These are phyloP conservation scores for Eupithecia subfuscata DNA, from an alignment of 2,888 invertebrate genomes.

Conservation along the genomic window DNA sequence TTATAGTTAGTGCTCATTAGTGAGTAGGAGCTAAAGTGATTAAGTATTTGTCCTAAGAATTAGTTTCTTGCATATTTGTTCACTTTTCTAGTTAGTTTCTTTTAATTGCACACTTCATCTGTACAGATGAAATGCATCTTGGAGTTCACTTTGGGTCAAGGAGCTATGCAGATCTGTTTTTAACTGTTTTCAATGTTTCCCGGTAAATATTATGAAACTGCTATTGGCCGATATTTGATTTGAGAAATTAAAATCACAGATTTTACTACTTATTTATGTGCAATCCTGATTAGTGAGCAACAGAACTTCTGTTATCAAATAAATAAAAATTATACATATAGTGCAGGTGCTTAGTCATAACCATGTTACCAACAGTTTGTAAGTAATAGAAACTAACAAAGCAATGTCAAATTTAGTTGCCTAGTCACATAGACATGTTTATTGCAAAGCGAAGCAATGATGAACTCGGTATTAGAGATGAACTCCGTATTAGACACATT, in stretches of 20 bases:
- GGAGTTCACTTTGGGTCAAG: neutral
- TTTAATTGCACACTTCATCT: neutral
- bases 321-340: slow-evolving; percentile 28
- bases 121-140: neutral
- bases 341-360: slow-evolving; percentile 16
- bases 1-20: neutral
- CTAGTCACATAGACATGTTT: slow-evolving; percentile 22
- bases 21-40: neutral
- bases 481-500: slow-evolving; percentile 24
- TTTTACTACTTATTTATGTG: neutral
- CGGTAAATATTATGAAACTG: neutral
- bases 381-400: slow-evolving; percentile 22
- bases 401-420: slow-evolving; percentile 21
- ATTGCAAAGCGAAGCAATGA: slow-evolving; percentile 21
- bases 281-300: neutral
- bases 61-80: neutral
- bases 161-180: neutral
- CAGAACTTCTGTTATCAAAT: slow-evolving; percentile 7
- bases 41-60: neutral
- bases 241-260: neutral
- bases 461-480: slow-evolving; percentile 21
- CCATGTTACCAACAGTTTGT: slow-evolving; percentile 11
- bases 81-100: neutral
- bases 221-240: neutral
- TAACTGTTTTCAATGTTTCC: neutral